These are phyloP conservation scores for Incurvaria masculella DNA, from an alignment of 2,888 invertebrate species.

Conservation along the genomic window DNA sequence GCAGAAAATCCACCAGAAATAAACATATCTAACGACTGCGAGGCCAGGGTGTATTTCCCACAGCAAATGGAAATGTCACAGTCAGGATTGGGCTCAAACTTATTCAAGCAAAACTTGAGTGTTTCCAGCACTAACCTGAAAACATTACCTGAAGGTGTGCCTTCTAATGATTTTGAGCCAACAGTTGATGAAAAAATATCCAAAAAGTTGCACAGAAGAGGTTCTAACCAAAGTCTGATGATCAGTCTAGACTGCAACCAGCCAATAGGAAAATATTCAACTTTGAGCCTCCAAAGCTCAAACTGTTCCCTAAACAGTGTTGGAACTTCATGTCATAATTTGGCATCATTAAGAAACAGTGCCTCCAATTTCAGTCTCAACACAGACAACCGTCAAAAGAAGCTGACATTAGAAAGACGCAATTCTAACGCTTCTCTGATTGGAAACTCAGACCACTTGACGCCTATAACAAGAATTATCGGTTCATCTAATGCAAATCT, in stretches of 20 bases:
- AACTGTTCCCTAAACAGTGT: conserved; percentile 47
- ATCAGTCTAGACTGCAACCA: conserved; percentile 33
- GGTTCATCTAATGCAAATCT: conserved; percentile 43
- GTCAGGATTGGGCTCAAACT: no score
- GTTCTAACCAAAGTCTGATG: conserved; percentile 60
- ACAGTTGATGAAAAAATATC: conserved; percentile 39
- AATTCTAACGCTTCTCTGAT: conserved; percentile 87
- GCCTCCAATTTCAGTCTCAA: conserved; percentile 47
- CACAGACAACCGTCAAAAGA: conserved; percentile 46
- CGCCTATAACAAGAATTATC: conserved; percentile 39
- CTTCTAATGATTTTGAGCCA: conserved; percentile 61
- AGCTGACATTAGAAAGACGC: conserved; percentile 73
- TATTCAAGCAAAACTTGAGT: conserved; percentile 59
- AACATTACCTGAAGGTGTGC: conserved; percentile 68
- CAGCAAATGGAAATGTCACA: no score
- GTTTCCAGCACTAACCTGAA: conserved; percentile 69
- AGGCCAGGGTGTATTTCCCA: conserved; percentile 29
- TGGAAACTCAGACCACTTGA: conserved; percentile 54
- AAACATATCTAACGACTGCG: conserved; percentile 31
- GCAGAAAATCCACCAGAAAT: conserved; percentile 37
- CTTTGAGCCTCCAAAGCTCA: conserved; percentile 53
- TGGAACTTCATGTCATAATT: conserved; percentile 43
- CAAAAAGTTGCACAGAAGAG: conserved; percentile 54
- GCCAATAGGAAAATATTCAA: conserved; percentile 18
- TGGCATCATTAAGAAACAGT: conserved; percentile 42